These are phyloP conservation scores for Pedetes capensis DNA, from an alignment of 2,113 vertebrate genomes.

Conservation along the genomic window DNA sequence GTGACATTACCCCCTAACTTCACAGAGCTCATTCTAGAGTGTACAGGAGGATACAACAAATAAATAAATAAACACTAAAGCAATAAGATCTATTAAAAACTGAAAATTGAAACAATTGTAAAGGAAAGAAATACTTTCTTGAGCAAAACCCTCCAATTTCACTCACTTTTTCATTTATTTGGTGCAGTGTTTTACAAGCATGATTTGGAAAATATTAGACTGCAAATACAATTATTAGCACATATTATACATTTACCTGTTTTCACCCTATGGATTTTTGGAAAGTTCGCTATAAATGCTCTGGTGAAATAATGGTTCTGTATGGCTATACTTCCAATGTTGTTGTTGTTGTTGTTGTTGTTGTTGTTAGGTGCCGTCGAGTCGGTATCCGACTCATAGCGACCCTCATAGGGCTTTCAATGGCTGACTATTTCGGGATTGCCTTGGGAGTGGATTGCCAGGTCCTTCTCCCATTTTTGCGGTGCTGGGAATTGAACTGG, in stretches of 20 bases:
- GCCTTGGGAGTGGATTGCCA: too few relatives aligned
- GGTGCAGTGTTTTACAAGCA: not conserved
- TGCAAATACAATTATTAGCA: not conserved
- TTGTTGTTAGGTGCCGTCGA: too few relatives aligned
- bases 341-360: too few relatives aligned
- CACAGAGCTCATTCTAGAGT: not conserved
- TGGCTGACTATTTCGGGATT: too few relatives aligned
- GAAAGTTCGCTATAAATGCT: not conserved
- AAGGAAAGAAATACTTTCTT: not conserved
- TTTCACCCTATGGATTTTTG: not conserved
- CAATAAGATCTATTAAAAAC: not conserved
- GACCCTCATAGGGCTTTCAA: too few relatives aligned
- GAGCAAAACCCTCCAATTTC: rapidly evolving
- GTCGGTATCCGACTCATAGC: too few relatives aligned
- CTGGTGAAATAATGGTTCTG: not conserved
- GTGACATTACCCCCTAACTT: not conserved
- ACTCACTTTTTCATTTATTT: not conserved
- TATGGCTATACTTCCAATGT: not conserved
- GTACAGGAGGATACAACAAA: not conserved
- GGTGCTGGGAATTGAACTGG: too few relatives aligned
- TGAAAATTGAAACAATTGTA: not conserved
- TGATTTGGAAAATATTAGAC: not conserved
- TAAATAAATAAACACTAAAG: not conserved
- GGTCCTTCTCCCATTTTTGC: too few relatives aligned
- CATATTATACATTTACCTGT: not conserved